Evolutionary conservation across 2,888 invertebrate genomes (phyloP).

Genomic region (Tipula unca): DNA sequence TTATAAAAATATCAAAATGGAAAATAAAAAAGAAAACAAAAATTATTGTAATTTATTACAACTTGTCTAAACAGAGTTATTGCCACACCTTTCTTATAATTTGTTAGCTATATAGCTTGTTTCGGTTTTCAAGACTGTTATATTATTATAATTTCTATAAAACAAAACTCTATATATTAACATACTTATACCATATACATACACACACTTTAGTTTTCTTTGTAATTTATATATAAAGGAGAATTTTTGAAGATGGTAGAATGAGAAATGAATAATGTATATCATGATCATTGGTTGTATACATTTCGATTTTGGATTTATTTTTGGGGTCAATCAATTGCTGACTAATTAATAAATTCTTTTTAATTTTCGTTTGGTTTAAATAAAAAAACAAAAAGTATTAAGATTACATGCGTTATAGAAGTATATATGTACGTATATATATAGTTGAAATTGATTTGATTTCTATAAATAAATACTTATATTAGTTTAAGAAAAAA

Average conservation of each 20-base stretch:
- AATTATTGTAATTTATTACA: background rate
- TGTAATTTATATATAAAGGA: background rate
- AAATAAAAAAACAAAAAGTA: background rate
- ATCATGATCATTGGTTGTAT: background rate
- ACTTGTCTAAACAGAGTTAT: slow-evolving; percentile 17
- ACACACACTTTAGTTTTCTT: background rate
- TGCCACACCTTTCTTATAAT: slow-evolving; percentile 17
- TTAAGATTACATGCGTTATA: too few species aligned
- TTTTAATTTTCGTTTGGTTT: background rate
- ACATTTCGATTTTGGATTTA: background rate
- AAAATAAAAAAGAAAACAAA: background rate
- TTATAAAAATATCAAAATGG: background rate
- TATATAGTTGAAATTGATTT: too few species aligned
- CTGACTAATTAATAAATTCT: background rate
- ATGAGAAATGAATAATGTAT: background rate
- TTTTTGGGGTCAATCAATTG: background rate
- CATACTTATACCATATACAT: background rate
- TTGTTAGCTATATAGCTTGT: background rate
- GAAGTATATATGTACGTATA: too few species aligned
- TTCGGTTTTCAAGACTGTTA: background rate
- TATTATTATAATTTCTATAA: background rate
- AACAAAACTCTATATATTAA: background rate
- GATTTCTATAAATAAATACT: too few species aligned
- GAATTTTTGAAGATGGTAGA: background rate
- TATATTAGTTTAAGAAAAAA: too few species aligned